Percentiles rank a stretch among this genome's conserved stretches.
Conservation (phyloP, 2,797 vertebrate genomes). For the Varecia variegata region DNA sequence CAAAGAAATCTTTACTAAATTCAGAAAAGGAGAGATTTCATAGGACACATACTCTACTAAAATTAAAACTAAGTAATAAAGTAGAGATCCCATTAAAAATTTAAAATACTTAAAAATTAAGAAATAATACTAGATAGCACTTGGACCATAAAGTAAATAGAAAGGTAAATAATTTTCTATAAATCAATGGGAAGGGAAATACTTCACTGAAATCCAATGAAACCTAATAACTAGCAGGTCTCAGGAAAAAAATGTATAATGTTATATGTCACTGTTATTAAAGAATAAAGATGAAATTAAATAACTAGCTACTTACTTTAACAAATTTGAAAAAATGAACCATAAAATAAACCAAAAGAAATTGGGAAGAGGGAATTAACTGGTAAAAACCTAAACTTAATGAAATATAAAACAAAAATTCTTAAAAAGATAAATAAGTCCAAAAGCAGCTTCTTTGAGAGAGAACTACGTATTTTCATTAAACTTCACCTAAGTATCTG, state of each 20-base stretch:
- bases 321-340: background rate
- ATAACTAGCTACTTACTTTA: background rate
- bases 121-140: background rate
- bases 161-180: background rate
- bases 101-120: constrained; percentile 9
- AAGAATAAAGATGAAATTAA: background rate
- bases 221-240: background rate
- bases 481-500: background rate
- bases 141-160: background rate
- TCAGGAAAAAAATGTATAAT: background rate
- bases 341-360: background rate
- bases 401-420: background rate
- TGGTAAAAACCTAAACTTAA: background rate
- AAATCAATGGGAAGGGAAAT: background rate
- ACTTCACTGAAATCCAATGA: background rate
- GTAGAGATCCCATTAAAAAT: background rate
- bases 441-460: background rate
- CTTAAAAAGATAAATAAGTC: background rate
- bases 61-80: background rate
- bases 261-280: background rate
- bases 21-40: background rate
- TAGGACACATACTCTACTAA: background rate
- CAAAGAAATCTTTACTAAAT: constrained; percentile 1
- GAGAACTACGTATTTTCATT: background rate
- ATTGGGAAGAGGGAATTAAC: background rate